Evolutionary conservation across 2,113 vertebrate genomes (phyloP).

Genomic region (Oreocharis arfaki): DNA sequence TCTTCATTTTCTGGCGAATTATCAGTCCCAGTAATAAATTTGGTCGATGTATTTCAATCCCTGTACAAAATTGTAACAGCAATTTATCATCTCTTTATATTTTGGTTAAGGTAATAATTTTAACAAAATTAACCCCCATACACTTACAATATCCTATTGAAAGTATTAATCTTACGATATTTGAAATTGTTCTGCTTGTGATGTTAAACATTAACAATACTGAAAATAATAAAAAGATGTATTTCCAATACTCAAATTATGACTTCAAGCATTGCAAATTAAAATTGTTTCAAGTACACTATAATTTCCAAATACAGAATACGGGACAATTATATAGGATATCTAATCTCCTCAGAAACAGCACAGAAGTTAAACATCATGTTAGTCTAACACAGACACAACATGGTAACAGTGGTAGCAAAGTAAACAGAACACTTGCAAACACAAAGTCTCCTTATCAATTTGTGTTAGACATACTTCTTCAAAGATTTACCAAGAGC

Average conservation of each 20-base stretch:
- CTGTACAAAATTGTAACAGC: slow-evolving; percentile 72
- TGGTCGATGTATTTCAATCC: slow-evolving; percentile 88
- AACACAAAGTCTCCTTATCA: not conserved
- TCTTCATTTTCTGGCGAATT: slow-evolving; percentile 92
- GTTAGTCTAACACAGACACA: not conserved
- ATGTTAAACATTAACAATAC: not conserved
- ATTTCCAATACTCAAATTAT: not conserved
- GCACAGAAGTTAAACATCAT: not conserved
- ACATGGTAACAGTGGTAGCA: not conserved
- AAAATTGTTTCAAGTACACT: not conserved
- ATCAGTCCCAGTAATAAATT: slow-evolving; percentile 93
- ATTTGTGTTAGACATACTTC: not conserved
- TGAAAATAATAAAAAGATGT: not conserved
- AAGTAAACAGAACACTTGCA: not conserved
- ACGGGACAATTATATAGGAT: not conserved
- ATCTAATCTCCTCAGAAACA: not conserved
- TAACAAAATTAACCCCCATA: not conserved
- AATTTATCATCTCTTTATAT: not conserved
- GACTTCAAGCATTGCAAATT: not conserved
- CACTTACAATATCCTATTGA: not conserved
- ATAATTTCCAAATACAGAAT: not conserved
- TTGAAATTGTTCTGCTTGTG: not conserved
- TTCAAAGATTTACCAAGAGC: not conserved
- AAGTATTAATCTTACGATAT: not conserved
- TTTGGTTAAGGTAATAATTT: not conserved